These are phyloP conservation scores for Zaprionus lachaisei DNA, from an alignment of 1,140 invertebrate species.

Conservation along the genomic window DNA sequence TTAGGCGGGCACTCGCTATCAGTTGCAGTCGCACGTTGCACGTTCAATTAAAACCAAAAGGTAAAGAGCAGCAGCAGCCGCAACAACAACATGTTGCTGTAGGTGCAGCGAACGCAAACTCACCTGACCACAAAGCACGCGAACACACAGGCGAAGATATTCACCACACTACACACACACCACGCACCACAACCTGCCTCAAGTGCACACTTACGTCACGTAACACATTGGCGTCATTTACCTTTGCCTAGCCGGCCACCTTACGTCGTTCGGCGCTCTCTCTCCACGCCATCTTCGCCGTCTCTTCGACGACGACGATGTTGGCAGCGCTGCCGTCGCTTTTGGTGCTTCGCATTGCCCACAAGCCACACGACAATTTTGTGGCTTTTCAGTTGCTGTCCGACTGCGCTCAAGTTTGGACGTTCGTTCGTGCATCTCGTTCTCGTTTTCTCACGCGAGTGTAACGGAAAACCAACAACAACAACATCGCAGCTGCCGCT, in stretches of 20 bases:
- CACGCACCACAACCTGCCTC: conserved; percentile 10
- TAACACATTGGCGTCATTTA: neutral
- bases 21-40: conserved; percentile 50
- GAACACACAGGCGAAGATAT: conserved; percentile 10
- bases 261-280: neutral
- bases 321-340: conserved; percentile 21
- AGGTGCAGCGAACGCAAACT: conserved; percentile 67
- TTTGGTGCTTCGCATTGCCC: conserved; percentile 48
- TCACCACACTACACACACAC: neutral
- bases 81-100: conserved; percentile 50
- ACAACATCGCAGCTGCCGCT: conserved; percentile 48
- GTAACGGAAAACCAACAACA: conserved; percentile 28
- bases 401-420: conserved; percentile 66
- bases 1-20: conserved; percentile 56
- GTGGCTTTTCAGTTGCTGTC: conserved; percentile 61
- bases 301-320: neutral
- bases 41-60: conserved; percentile 58
- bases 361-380: conserved; percentile 61
- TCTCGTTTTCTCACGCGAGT: neutral
- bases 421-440: conserved; percentile 26
- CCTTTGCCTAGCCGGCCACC: neutral
- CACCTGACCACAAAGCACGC: conserved; percentile 56
- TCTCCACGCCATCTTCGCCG: conserved; percentile 21
- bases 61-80: conserved; percentile 2
- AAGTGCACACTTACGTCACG: conserved; percentile 15